Evolutionary conservation across 2,113 vertebrate species (phyloP).

Genomic region (Cathartes aura): DNA sequence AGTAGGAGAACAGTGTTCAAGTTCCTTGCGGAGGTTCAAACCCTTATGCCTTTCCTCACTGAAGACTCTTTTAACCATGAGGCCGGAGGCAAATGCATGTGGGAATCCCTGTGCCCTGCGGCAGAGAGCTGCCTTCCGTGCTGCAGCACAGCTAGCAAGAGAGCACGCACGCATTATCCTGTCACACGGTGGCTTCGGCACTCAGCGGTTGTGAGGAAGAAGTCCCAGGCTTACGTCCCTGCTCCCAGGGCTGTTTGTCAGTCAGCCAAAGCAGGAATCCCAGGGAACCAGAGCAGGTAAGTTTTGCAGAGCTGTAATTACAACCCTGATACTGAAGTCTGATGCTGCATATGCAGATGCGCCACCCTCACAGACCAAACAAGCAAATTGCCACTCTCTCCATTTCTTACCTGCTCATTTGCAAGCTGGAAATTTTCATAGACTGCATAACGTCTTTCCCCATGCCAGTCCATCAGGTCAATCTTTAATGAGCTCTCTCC

Average conservation of each 20-base stretch:
- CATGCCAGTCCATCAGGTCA: slow-evolving; percentile 89
- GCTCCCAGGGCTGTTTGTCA: not conserved
- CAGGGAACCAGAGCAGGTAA: not conserved
- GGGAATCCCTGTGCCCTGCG: not conserved
- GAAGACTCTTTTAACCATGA: not conserved
- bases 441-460: slow-evolving; percentile 79
- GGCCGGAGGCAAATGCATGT: not conserved
- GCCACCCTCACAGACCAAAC: not conserved
- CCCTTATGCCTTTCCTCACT: not conserved
- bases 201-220: not conserved
- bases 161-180: rapidly evolving
- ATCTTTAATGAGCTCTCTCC: slow-evolving; percentile 85
- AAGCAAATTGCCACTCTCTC: not conserved
- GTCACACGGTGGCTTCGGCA: not conserved
- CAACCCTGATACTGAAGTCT: not conserved
- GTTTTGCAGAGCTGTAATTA: not conserved
- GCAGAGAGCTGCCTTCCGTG: not conserved
- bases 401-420: slow-evolving; percentile 77
- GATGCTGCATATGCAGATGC: not conserved
- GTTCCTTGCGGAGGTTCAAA: not conserved
- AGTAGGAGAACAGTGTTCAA: not conserved
- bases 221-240: not conserved
- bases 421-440: slow-evolving; percentile 86
- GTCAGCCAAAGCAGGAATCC: not conserved
- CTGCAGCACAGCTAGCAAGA: not conserved